phyloP scores from a whole-genome alignment of 2,888 invertebrate species.

The Alloscopus bannaensis region DNA sequence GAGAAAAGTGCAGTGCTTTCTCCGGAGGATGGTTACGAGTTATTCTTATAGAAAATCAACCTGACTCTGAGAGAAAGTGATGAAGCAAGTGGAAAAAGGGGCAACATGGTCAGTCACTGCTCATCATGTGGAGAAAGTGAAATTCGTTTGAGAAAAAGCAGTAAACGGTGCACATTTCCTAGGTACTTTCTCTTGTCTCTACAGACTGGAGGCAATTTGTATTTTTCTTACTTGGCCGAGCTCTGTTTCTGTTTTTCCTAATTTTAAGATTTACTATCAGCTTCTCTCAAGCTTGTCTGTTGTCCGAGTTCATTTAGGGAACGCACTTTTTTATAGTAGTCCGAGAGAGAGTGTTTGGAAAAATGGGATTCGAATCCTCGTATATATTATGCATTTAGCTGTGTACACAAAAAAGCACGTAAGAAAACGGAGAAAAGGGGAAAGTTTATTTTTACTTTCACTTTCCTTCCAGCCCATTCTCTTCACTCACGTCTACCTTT shows the following conservation, averaged over 20 bases:
- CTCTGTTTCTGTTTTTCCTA: slow-evolving; percentile 32
- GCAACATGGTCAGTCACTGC: slow-evolving; percentile 36
- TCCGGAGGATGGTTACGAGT: neutral
- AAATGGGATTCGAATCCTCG: slow-evolving; percentile 10
- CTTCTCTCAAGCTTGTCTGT: slow-evolving; percentile 8
- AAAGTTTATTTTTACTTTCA: slow-evolving; percentile 45
- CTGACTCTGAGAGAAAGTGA: slow-evolving; percentile 19
- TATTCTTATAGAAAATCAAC: slow-evolving; percentile 33
- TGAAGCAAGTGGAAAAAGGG: neutral
- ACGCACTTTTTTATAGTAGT: slow-evolving; percentile 19
- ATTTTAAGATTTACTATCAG: slow-evolving; percentile 56
- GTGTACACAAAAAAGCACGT: slow-evolving; percentile 2
- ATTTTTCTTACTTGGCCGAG: slow-evolving; percentile 25
- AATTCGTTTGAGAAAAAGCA: slow-evolving; percentile 11
- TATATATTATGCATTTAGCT: slow-evolving; percentile 22
- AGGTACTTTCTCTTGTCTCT: slow-evolving; percentile 16
- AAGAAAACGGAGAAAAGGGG: slow-evolving; percentile 9
- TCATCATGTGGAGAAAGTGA: slow-evolving; percentile 30
- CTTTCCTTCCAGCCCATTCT: slow-evolving; percentile 15
- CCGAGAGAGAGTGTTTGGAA: slow-evolving; percentile 34
- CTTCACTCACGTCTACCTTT: slow-evolving; percentile 24
- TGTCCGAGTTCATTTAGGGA: neutral
- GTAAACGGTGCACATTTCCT: slow-evolving; percentile 19
- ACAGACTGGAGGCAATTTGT: slow-evolving; percentile 43
- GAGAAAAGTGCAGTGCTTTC: neutral